Evolutionary conservation across 2,797 vertebrate genomes (phyloP).

Genomic region (Oreonectes daqikongensis): DNA sequence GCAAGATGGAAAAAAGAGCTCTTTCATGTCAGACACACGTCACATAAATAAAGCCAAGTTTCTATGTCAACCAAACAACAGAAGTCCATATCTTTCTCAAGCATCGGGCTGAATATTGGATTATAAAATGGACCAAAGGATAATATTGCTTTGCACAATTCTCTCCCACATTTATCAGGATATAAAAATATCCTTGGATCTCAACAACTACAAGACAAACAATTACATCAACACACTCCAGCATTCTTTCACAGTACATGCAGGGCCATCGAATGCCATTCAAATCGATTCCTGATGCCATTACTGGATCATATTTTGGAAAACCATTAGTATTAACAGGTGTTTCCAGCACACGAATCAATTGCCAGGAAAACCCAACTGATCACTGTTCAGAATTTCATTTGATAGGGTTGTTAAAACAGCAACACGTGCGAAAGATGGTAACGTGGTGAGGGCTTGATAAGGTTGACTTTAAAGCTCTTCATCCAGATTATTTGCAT

Average conservation of each 20-base stretch:
- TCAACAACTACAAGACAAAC: conserved; percentile 60
- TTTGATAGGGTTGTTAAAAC: conserved; percentile 54
- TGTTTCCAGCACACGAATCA: conserved; percentile 66
- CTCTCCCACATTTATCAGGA: conserved; percentile 65
- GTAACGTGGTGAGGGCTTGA: conserved; percentile 52
- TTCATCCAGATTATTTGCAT: conserved; percentile 47
- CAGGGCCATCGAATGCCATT: conserved; percentile 56
- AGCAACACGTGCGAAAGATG: conserved; percentile 68
- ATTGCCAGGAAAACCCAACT: conserved; percentile 61
- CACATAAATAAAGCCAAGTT: conserved; percentile 64
- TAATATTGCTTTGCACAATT: conserved; percentile 58
- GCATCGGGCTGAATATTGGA: conserved; percentile 60
- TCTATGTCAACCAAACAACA: conserved; percentile 66
- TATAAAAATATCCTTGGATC: conserved; percentile 69
- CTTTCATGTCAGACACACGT: conserved; percentile 71
- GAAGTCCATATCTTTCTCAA: conserved; percentile 61
- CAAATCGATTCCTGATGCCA: conserved; percentile 77
- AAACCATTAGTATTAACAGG: conserved; percentile 75
- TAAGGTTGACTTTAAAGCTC: conserved; percentile 31
- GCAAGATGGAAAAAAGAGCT: conserved; percentile 49
- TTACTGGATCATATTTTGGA: conserved; percentile 78
- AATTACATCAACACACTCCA: conserved; percentile 71
- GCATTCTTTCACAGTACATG: conserved; percentile 74
- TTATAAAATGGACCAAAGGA: conserved; percentile 47
- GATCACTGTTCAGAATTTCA: conserved; percentile 63